Evolutionary conservation across 2,888 invertebrate species (phyloP).

Genomic region (Pocota personata): DNA sequence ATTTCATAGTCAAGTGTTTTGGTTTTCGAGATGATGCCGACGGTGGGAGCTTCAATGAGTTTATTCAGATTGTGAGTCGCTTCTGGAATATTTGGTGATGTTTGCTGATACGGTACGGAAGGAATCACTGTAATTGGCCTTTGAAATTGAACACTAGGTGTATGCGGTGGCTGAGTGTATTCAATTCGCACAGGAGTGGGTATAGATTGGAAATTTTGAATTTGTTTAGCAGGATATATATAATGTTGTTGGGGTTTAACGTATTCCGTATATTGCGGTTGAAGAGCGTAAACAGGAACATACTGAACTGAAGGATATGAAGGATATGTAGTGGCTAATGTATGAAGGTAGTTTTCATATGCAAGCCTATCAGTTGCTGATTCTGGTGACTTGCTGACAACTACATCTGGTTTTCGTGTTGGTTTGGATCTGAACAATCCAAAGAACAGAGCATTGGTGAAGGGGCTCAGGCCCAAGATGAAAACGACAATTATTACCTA

Average conservation of each 20-base stretch:
- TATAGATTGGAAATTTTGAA: not conserved
- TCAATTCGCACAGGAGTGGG: not conserved
- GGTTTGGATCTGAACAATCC: constrained; percentile 41
- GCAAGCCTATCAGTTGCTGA: constrained; percentile 8
- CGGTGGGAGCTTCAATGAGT: constrained; percentile 8
- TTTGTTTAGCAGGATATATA: not conserved
- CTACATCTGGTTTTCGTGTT: constrained; percentile 31
- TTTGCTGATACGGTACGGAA: not conserved
- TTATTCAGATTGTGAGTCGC: not conserved
- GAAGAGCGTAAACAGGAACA: constrained; percentile 28
- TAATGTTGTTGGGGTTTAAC: not conserved
- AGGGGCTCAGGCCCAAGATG: not conserved
- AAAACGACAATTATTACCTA: constrained; percentile 25
- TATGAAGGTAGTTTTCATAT: constrained; percentile 42
- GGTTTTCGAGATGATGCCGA: not conserved
- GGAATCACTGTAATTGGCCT: constrained; percentile 56
- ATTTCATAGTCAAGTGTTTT: constrained; percentile 24
- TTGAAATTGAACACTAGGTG: not conserved
- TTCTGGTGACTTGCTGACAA: constrained; percentile 14
- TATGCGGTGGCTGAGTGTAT: not conserved
- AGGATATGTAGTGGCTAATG: constrained; percentile 15
- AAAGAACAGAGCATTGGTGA: constrained; percentile 34
- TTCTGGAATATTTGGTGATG: not conserved
- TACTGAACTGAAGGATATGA: not conserved
- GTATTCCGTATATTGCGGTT: constrained; percentile 18